A percentile compares a stretch with the other conserved stretches of the same genome.
phyloP scores from a whole-genome alignment of 1,140 invertebrate genomes.

The Acromyrmex charruanus region DNA sequence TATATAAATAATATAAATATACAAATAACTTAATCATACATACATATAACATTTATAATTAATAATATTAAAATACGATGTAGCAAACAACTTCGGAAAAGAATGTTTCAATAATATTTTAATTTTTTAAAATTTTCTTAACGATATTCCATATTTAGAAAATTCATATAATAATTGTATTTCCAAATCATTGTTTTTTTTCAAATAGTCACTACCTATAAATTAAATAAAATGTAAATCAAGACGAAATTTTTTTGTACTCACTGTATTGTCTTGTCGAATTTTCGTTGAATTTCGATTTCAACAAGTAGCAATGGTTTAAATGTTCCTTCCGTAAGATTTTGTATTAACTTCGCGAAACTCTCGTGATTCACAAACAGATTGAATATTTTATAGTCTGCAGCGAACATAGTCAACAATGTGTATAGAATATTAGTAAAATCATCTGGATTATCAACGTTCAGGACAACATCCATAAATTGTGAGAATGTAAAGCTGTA shows the following conservation, averaged over 20 bases:
- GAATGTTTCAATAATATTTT: neutral
- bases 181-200: neutral
- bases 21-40: neutral
- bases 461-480: slow-evolving; percentile 42
- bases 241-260: neutral
- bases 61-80: neutral
- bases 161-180: neutral
- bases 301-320: slow-evolving; percentile 49
- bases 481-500: slow-evolving; percentile 53
- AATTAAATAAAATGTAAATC: neutral
- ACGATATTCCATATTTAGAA: neutral
- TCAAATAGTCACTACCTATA: neutral
- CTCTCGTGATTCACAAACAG: slow-evolving; percentile 33
- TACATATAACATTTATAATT: neutral
- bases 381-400: slow-evolving; percentile 57
- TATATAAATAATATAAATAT: neutral
- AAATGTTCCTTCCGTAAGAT: slow-evolving; percentile 36
- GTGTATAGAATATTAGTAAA: slow-evolving; percentile 52
- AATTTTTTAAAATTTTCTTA: no score
- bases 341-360: slow-evolving; percentile 1
- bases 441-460: slow-evolving; percentile 50
- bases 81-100: no score
- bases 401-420: slow-evolving; percentile 21
- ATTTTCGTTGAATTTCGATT: slow-evolving; percentile 54
- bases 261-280: slow-evolving; percentile 65